Evolutionary conservation across 2,888 invertebrate genomes (phyloP), one percentile per base, ranked within the genome.

Genomic region (Heliconius ismenius): DNA sequence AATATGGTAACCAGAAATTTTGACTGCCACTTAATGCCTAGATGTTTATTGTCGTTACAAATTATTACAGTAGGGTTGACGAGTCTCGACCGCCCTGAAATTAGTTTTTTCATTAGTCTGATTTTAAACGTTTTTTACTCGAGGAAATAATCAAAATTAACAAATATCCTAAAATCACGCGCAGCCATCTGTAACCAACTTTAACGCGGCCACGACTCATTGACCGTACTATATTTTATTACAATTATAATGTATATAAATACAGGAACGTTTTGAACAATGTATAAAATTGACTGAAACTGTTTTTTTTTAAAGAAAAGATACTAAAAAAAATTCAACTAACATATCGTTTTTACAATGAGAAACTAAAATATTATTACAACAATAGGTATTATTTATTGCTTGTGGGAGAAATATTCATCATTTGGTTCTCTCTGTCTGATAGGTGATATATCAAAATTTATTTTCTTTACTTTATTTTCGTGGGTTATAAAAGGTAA

Each of bases 1-100:
- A 81, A 81, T 78, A 75, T 81, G 82, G 83, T 83, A 83, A 83
- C 83, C 58, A 81, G 72, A 81, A 83, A 82, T 83, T 82, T 83
- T 80, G 81, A 82, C 80, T 82, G 82, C 79, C 73, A 78, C 82
- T 83, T 83, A 83, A 78, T 63, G 74, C 80, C 82, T 81, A 72
- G 80, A 80, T 64, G 73, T 81, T 84, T 84, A 84, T 84, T 84
- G 84, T 84, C 83, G 77, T 74, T 78, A 80, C 75, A 79, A 79
- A 81, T 81, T 79, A 77, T 76, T 77, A 74, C 1, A 54, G n/a
- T 58, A n/a, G n/a, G n/a, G 21, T n/a, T n/a, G n/a, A n/a, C n/a
- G 4, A 58, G 11, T 58, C 10, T 3, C 10, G 58, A 9, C 58
- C 11, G n/a, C n/a, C n/a, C 0, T 58, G 58, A 58, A 58, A 1